These are phyloP conservation scores for Siphamia tubifer DNA, from an alignment of 2,113 vertebrate species.

Conservation along the genomic window DNA sequence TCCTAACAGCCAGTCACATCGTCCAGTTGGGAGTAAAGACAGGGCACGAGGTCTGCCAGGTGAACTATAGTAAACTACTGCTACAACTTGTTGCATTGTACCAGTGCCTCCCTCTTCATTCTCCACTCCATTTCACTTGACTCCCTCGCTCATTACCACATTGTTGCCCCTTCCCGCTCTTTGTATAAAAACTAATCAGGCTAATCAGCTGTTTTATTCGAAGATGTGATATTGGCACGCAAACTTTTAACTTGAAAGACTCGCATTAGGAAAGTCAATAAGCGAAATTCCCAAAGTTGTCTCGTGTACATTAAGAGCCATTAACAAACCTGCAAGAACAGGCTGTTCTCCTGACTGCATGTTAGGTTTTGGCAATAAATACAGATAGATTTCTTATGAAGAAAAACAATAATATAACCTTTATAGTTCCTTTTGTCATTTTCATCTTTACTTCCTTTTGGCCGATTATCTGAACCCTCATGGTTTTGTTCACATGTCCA, in stretches of 20 bases:
- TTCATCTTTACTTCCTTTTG: not conserved
- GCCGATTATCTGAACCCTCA: not conserved
- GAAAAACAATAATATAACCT: not conserved
- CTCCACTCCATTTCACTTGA: not conserved
- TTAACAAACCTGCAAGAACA: constrained; percentile 19
- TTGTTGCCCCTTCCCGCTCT: constrained; percentile 53
- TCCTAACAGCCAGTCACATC: constrained; percentile 11
- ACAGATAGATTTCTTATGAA: no score
- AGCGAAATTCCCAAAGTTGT: not conserved
- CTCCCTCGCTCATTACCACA: constrained; percentile 40
- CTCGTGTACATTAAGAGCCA: not conserved
- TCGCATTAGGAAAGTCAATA: not conserved
- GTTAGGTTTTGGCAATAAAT: not conserved
- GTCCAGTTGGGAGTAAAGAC: not conserved
- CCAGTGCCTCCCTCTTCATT: not conserved
- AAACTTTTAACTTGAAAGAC: not conserved
- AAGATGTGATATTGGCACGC: constrained; percentile 54
- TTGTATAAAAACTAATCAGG: constrained; percentile 61
- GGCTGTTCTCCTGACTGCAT: no score
- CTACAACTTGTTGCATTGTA: constrained; percentile 13
- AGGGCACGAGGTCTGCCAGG: not conserved
- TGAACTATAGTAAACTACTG: constrained; percentile 34
- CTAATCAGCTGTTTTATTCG: constrained; percentile 40
- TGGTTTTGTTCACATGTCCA: not conserved
- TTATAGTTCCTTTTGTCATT: not conserved